Percentiles rank a stretch among this genome's conserved stretches.
Conservation (phyloP, 2,888 invertebrate genomes). For the Chloromyia formosa region DNA sequence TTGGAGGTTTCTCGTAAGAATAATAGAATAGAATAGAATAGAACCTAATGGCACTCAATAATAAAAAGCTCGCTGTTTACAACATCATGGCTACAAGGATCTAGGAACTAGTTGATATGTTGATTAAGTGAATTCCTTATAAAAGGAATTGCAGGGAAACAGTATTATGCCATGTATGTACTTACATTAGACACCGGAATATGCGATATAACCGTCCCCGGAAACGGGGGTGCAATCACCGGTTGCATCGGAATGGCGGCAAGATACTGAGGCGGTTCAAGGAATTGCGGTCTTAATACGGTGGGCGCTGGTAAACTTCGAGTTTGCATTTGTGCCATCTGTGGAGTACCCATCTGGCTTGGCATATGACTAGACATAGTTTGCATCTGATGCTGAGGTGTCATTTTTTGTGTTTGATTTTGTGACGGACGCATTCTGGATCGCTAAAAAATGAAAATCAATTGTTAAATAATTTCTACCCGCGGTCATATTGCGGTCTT, state of each 20-base stretch:
- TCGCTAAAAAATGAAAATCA: slow-evolving; percentile 55
- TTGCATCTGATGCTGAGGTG: slow-evolving; percentile 45
- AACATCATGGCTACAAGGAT: no score
- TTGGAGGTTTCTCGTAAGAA: no score
- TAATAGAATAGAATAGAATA: no score
- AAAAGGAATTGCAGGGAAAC: no score
- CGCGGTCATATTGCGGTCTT: slow-evolving; percentile 52
- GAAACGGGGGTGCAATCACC: slow-evolving; percentile 65
- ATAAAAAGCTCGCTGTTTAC: no score
- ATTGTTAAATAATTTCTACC: background rate
- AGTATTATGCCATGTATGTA: no score
- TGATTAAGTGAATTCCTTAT: no score
- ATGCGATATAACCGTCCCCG: slow-evolving; percentile 62
- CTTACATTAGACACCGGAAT: slow-evolving; percentile 49
- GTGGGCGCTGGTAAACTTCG: slow-evolving; percentile 49
- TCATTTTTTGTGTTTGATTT: slow-evolving; percentile 51
- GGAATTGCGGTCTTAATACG: slow-evolving; percentile 59
- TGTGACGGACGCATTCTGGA: slow-evolving; percentile 55
- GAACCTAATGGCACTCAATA: no score
- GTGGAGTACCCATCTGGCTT: slow-evolving; percentile 45
- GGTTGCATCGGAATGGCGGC: slow-evolving; percentile 70
- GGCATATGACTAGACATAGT: slow-evolving; percentile 46
- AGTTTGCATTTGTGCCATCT: slow-evolving; percentile 42
- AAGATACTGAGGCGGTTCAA: slow-evolving; percentile 67
- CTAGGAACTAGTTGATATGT: no score